Base-by-base conservation (phyloP, 2,797 vertebrate species). In the Mormyrus proboscirostris region DNA sequence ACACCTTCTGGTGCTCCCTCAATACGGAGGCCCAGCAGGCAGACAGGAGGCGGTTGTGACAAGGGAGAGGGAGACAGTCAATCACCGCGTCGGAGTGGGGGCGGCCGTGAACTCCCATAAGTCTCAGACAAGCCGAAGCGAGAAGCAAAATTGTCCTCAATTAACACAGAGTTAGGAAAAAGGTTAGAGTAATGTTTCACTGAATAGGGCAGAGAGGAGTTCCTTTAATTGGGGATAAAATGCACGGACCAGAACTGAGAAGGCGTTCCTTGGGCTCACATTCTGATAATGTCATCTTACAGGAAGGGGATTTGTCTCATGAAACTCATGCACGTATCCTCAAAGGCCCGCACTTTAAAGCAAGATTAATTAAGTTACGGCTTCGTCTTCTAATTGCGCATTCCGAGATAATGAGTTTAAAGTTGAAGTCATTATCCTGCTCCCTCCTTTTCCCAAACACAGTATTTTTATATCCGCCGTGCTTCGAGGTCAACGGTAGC, bases 361-460 rank as follows among this genome's bases (percentile, higher is more conserved):
- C 92, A 90, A 92, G 92, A 93, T 94, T 92, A 93, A 94, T 95
- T 94, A 94, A 94, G 91, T 89, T 93, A 93, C 84, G 33, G 91
- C 91, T 94, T 93, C 89, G 90, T 93, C 92, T 90, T 94, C 93
- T 95, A 93, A 95, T 95, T 95, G 93, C 93, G 92, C 94, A 92
- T 94, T 94, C 91, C 91, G 88, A 91, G 93, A 94, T 95, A 94
- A 94, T 90, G 88, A 93, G 93, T 94, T 94, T 93, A 93, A 92
- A 93, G 93, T 94, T 93, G 89, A 94, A 93, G 92, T 93, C 94
- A 94, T 95, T 94, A 94, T 93, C 90, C 91, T 90, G 8, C 85
- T 84, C n/a, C 47, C 85, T 79, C 44, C 65, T 89, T 22, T 92
- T 92, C 86, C 90, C 88, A 3, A 90, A 65, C 89, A 59, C 44